Evolutionary conservation across 2,113 vertebrate species (phyloP).

Genomic region (Alexandromys fortis): DNA sequence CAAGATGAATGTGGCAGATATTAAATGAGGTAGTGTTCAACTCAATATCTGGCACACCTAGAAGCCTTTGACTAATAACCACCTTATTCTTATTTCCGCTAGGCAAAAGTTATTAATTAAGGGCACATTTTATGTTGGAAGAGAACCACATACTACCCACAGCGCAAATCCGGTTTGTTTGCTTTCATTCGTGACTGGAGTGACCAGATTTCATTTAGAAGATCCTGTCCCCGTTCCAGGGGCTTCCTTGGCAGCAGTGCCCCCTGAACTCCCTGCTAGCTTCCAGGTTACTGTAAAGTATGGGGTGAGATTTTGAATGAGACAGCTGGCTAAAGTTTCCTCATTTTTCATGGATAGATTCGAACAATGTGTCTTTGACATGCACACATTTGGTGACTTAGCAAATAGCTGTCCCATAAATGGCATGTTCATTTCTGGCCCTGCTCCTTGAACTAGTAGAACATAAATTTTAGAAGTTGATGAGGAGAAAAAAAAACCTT

Average conservation of each 20-base stretch:
- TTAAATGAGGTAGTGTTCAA: background rate
- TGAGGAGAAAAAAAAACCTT: background rate
- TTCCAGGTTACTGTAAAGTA: background rate
- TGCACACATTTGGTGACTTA: constrained; percentile 45
- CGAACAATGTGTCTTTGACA: constrained; percentile 3
- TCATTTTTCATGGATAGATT: constrained; percentile 41
- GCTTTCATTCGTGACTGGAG: background rate
- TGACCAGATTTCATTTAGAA: constrained; percentile 40
- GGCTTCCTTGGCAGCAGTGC: background rate
- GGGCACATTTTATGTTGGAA: constrained; percentile 46
- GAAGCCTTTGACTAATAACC: background rate
- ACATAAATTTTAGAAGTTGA: background rate
- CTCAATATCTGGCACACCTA: background rate
- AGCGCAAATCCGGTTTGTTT: background rate
- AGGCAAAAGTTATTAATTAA: background rate
- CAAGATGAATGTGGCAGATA: background rate
- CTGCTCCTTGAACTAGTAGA: constrained; percentile 21
- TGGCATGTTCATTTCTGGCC: background rate
- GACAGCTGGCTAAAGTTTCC: background rate
- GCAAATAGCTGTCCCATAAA: background rate
- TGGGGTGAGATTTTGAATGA: background rate
- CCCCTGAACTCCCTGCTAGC: background rate
- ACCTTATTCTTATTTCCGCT: background rate
- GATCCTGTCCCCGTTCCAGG: constrained; percentile 14
- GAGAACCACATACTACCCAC: background rate